Base-by-base conservation (phyloP, 2,797 vertebrate species). In the Cetoscarus ocellatus region DNA sequence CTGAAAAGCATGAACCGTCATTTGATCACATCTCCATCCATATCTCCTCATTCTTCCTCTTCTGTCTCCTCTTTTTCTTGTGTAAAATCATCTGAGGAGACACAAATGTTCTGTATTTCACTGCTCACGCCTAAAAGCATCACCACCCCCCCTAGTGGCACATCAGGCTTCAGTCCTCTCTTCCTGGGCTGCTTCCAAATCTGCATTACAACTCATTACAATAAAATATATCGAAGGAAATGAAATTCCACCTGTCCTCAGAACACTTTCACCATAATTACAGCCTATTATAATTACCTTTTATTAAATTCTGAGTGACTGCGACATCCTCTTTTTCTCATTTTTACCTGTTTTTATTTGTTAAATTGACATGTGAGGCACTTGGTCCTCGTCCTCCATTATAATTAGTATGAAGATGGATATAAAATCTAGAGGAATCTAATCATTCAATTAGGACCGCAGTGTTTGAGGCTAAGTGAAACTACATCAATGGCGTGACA, bases 381-480 rank as follows among this genome's bases (percentile, higher is more conserved):
- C 67, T 86, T 60, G 14, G 42, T 75, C 84, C 71, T 79, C 75
- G 67, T 83, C 70, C 85, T 84, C 75, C 81, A 77, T 82, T 90
- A 83, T 77, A 92, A 92, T 91, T 88, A 89, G 82, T 75, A 67
- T 72, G 77, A 84, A 88, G 90, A 91, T 80, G 77, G 91, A 88
- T 87, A 84, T 87, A 88, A 86, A 91, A 90, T 92, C 86, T 85
- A 69, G 80, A 84, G 72, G 84, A 91, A 91, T 92, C 88, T 93
- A 93, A 93, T 92, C 89, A 90, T 92, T 92, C 91, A 92, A 93
- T 93, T 92, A 93, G 85, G 80, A 88, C 81, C 76, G 51, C 82
- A 89, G 87, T 90, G 91, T 93, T 93, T 86, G 77, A 78, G 92
- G 92, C 92, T 91, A 93, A 93, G 92, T 94, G 90, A 93, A 91